Conservation (phyloP, 2,888 invertebrate genomes). For the Cantharis flavilabris region DNA sequence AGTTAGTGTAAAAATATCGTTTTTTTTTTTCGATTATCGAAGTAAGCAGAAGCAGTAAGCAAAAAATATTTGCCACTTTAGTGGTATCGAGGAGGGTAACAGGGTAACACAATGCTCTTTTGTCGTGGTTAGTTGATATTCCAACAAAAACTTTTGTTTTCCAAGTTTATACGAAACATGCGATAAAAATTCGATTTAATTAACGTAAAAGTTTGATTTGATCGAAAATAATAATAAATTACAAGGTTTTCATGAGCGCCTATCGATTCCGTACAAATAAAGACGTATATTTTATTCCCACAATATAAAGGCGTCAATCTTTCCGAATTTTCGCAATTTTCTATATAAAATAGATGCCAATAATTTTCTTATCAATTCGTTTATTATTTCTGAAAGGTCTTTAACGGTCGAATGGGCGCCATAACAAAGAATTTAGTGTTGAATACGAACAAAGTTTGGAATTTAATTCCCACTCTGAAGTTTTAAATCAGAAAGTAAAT, state of each 20-base stretch:
- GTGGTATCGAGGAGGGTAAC: too few relatives aligned
- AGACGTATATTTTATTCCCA: neutral
- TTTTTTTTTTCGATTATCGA: too few relatives aligned
- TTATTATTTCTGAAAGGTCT: conserved; percentile 23
- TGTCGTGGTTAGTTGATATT: neutral
- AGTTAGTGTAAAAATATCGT: too few relatives aligned
- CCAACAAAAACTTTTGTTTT: neutral
- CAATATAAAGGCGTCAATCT: conserved; percentile 1
- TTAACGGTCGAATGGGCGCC: conserved; percentile 4
- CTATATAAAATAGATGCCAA: neutral
- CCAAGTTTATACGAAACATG: neutral
- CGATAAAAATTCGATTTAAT: neutral
- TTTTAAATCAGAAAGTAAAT: conserved; percentile 22
- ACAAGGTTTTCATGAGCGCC: neutral
- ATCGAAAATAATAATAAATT: neutral
- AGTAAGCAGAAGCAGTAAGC: too few relatives aligned
- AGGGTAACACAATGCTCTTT: neutral
- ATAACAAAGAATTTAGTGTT: conserved; percentile 20
- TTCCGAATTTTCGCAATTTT: neutral
- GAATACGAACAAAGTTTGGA: conserved; percentile 3
- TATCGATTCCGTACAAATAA: neutral
- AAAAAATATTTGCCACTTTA: too few relatives aligned
- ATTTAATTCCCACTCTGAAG: conserved; percentile 10
- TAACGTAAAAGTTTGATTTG: neutral
- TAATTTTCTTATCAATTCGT: conserved; percentile 22